Evolutionary conservation across 2,888 invertebrate species (phyloP).

Genomic region (Rhopalosiphum nymphaeae): DNA sequence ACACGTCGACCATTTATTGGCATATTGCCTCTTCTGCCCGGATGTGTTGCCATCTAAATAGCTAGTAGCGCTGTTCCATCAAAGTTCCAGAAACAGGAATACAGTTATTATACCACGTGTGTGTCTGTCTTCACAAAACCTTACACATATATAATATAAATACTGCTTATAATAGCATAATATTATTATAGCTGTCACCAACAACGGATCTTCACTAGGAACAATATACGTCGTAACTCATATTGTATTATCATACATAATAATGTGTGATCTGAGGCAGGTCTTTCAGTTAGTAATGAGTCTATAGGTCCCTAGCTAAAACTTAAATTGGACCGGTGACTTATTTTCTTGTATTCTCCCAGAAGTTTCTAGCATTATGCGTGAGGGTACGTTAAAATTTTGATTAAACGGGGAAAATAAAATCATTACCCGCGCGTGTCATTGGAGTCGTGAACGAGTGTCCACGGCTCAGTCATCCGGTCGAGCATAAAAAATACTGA

Average conservation of each 20-base stretch:
- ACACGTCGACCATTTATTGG: background rate
- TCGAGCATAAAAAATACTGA: no score
- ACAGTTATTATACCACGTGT: background rate
- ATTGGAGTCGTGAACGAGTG: background rate
- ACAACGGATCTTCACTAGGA: background rate
- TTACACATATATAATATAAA: background rate
- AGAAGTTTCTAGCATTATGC: background rate
- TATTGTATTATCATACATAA: no score
- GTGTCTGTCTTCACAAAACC: background rate
- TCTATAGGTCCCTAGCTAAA: no score
- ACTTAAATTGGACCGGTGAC: background rate
- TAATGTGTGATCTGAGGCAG: no score
- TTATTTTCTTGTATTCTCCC: background rate
- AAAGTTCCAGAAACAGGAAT: background rate
- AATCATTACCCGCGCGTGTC: background rate
- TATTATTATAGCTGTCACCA: no score
- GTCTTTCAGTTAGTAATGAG: no score
- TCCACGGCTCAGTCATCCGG: background rate
- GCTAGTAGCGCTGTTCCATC: background rate
- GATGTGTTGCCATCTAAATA: background rate
- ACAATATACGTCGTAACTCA: background rate
- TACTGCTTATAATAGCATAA: no score
- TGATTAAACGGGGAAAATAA: background rate
- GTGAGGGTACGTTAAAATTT: no score
- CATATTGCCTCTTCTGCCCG: background rate